A percentile compares a stretch with the other conserved stretches of the same genome.
phyloP scores from a whole-genome alignment of 1,140 invertebrate species.

The Matsumurasca onukii region DNA sequence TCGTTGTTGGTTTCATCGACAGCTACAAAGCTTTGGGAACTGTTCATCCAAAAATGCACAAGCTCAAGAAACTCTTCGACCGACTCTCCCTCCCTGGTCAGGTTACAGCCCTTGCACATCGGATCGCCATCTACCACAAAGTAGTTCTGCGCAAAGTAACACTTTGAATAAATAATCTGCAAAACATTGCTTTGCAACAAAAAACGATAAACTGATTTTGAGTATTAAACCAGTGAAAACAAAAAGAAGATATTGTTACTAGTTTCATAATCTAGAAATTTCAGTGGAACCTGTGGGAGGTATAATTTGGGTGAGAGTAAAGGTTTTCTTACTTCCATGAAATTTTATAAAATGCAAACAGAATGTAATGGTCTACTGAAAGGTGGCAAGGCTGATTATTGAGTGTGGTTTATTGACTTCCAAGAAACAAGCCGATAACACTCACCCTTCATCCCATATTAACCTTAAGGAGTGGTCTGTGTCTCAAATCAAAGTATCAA shows the following conservation, averaged over 20 bases:
- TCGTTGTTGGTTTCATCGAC: slow-evolving; percentile 54
- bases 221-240: not conserved
- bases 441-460: no score
- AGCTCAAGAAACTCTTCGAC: slow-evolving; percentile 54
- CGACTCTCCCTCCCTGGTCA: slow-evolving; percentile 54
- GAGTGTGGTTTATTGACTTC: no score
- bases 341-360: no score
- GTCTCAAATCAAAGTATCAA: no score
- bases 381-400: no score
- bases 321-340: no score
- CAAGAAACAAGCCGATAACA: no score
- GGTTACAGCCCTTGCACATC: slow-evolving; percentile 49
- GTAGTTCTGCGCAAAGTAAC: slow-evolving; percentile 48
- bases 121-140: slow-evolving; percentile 54
- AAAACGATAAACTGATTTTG: not conserved
- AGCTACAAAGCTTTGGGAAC: slow-evolving; percentile 61
- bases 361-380: no score
- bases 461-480: no score
- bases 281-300: not conserved
- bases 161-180: not conserved
- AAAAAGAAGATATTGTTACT: not conserved
- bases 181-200: not conserved
- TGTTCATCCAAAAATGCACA: slow-evolving; percentile 57
- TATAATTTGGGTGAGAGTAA: no score
- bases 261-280: not conserved